A percentile compares a stretch with the other conserved stretches of the same genome.
These are phyloP conservation scores for Gymnocheta viridis DNA, from an alignment of 2,888 invertebrate genomes.

Conservation along the genomic window DNA sequence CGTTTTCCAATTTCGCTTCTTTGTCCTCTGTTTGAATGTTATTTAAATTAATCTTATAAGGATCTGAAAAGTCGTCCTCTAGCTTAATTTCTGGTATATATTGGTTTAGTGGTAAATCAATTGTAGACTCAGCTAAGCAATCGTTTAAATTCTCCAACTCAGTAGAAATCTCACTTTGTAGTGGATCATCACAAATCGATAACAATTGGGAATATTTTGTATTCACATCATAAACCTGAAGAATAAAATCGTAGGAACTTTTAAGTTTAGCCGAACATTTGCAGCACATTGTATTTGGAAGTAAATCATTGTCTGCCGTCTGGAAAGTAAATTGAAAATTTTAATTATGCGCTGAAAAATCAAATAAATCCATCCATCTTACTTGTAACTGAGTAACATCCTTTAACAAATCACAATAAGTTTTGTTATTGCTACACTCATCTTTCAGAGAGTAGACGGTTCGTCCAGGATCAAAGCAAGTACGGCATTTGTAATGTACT, in stretches of 20 bases:
- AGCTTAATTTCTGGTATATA: constrained; percentile 72
- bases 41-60: constrained; percentile 19
- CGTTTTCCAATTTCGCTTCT: constrained; percentile 33
- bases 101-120: constrained; percentile 73
- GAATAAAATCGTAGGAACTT: constrained; percentile 74
- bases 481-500: constrained; percentile 57
- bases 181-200: constrained; percentile 35
- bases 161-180: not conserved
- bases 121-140: constrained; percentile 76
- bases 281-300: constrained; percentile 74
- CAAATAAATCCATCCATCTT: not conserved
- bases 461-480: constrained; percentile 63
- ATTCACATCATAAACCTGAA: constrained; percentile 73
- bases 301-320: constrained; percentile 55
- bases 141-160: constrained; percentile 66
- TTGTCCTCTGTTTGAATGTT: not conserved
- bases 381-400: constrained; percentile 38
- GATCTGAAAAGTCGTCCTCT: constrained; percentile 60
- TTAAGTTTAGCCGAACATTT: constrained; percentile 74
- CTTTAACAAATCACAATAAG: constrained; percentile 43
- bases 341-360: not conserved
- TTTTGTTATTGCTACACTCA: constrained; percentile 16
- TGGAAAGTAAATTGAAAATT: not conserved
- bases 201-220: constrained; percentile 57
- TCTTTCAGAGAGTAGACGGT: constrained; percentile 26